Evolutionary conservation across 2,888 invertebrate species (phyloP).

Genomic region (Brachyptera putata): DNA sequence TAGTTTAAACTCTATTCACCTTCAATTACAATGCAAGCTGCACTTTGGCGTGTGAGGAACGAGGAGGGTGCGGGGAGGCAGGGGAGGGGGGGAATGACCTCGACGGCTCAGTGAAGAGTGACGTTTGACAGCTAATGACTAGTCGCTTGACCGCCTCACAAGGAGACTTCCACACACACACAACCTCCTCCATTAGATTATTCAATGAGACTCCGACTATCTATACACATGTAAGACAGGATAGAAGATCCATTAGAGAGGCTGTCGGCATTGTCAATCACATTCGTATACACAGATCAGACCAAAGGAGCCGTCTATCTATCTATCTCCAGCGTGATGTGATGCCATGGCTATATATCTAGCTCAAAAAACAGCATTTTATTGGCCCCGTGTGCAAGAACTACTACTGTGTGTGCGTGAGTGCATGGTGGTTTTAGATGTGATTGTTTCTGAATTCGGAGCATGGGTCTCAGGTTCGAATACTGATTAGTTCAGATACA

Average conservation of each 20-base stretch:
- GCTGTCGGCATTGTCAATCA: slow-evolving; percentile 20
- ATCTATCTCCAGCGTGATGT: no score
- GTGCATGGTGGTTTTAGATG: no score
- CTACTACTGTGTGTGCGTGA: background rate
- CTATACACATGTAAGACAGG: slow-evolving; percentile 19
- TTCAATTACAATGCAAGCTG: no score
- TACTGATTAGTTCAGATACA: no score
- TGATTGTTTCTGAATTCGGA: no score
- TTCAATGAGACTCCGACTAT: slow-evolving; percentile 6
- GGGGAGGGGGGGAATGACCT: slow-evolving; percentile 2
- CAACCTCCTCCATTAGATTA: background rate
- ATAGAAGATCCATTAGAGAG: slow-evolving; percentile 14
- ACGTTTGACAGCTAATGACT: slow-evolving; percentile 21
- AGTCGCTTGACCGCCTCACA: slow-evolving; percentile 13
- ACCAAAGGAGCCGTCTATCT: background rate
- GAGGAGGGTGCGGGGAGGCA: no score
- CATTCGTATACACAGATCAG: background rate
- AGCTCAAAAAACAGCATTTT: background rate
- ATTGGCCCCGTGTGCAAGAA: background rate
- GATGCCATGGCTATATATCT: background rate
- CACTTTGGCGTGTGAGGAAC: no score
- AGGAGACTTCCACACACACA: background rate
- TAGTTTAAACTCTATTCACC: no score
- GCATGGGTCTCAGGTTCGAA: no score
- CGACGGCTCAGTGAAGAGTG: slow-evolving; percentile 14